Conservation (phyloP, 2,113 vertebrate genomes). For the Datnioides undecimradiatus region DNA sequence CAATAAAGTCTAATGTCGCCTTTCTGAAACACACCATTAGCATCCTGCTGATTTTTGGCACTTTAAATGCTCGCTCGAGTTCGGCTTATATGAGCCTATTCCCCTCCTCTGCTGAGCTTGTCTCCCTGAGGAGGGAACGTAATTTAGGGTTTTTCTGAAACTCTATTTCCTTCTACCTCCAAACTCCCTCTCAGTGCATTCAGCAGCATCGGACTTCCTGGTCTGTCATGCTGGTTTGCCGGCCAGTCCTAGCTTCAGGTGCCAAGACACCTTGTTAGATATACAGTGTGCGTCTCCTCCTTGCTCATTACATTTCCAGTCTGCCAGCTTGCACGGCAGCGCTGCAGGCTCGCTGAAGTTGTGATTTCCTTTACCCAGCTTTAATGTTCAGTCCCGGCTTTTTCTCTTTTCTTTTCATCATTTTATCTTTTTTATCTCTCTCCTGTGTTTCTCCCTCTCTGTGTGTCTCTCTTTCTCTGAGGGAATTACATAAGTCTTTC, state of each 20-base stretch:
- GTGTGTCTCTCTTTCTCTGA: slow-evolving; percentile 54
- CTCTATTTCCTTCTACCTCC: slow-evolving; percentile 26
- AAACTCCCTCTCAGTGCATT: slow-evolving; percentile 25
- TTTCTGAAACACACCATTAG: slow-evolving; percentile 19
- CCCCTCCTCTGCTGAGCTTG: background rate
- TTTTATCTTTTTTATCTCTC: slow-evolving; percentile 58
- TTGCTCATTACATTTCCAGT: slow-evolving; percentile 40
- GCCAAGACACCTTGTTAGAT: slow-evolving; percentile 52
- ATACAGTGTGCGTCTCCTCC: slow-evolving; percentile 11
- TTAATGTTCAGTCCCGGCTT: slow-evolving; percentile 45
- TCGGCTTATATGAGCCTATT: background rate
- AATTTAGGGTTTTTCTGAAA: slow-evolving; percentile 34
- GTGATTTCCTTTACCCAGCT: slow-evolving; percentile 47
- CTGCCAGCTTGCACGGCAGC: slow-evolving; percentile 23
- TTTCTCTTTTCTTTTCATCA: slow-evolving; percentile 37
- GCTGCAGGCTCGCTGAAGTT: slow-evolving; percentile 35
- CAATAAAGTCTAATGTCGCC: slow-evolving; percentile 5
- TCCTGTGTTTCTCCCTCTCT: slow-evolving; percentile 46
- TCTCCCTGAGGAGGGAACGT: slow-evolving; percentile 3
- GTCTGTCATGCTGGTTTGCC: slow-evolving; percentile 15
- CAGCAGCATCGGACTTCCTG: slow-evolving; percentile 36
- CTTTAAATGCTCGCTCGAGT: background rate
- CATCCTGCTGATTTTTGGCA: slow-evolving; percentile 1
- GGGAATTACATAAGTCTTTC: slow-evolving; percentile 76
- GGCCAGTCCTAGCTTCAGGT: too few species aligned